Conservation (phyloP, 2,888 invertebrate species). For the Balanococcus diminutus region DNA sequence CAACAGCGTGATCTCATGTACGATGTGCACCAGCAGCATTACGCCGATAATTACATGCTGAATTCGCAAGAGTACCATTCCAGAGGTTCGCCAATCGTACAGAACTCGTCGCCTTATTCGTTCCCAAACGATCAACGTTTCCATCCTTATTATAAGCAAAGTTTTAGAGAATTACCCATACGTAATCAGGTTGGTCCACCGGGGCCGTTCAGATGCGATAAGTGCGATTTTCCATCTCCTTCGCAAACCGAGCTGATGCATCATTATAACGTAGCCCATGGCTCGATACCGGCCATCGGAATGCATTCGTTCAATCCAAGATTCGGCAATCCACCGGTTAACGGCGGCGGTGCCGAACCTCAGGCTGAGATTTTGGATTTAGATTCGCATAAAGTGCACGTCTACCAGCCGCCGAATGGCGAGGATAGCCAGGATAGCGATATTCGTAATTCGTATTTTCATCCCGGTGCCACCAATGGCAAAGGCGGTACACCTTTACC, state of each 20-base stretch:
- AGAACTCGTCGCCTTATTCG: neutral
- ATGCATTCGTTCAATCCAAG: slow-evolving; percentile 54
- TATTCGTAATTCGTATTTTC: slow-evolving; percentile 56
- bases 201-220: slow-evolving; percentile 16
- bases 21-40: neutral
- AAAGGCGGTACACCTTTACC: slow-evolving; percentile 53
- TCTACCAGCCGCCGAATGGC: slow-evolving; percentile 60
- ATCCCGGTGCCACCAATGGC: slow-evolving; percentile 52
- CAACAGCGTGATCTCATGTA: slow-evolving; percentile 30
- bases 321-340: slow-evolving; percentile 61
- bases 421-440: slow-evolving; percentile 50
- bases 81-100: neutral
- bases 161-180: slow-evolving; percentile 1
- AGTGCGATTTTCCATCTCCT: slow-evolving; percentile 21
- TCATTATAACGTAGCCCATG: slow-evolving; percentile 28
- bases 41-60: neutral
- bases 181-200: neutral
- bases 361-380: slow-evolving; percentile 83
- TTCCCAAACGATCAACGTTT: slow-evolving; percentile 41
- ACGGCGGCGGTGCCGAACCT: slow-evolving; percentile 64
- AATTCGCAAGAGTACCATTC: slow-evolving; percentile 20
- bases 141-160: slow-evolving; percentile 49
- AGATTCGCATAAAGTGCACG: slow-evolving; percentile 84
- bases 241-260: neutral
- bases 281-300: neutral